These are phyloP conservation scores for Catharus fuscescens DNA, from an alignment of 2,113 vertebrate genomes.

Conservation along the genomic window DNA sequence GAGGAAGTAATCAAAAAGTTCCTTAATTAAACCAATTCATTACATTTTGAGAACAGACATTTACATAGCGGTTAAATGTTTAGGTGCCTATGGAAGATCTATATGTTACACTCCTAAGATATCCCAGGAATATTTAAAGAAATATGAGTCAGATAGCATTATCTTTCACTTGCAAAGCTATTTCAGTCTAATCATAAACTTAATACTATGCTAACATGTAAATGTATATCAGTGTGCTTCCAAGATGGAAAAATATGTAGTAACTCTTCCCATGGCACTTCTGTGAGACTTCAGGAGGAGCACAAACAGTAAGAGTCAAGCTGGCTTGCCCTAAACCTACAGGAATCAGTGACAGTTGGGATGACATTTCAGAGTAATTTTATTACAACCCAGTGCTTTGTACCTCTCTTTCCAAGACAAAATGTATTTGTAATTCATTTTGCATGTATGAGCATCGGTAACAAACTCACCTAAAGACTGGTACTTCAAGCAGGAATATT, in stretches of 20 bases:
- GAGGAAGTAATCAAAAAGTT: background rate
- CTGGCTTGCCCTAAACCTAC: background rate
- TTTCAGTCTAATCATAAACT: background rate
- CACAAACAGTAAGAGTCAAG: background rate
- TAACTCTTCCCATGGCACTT: background rate
- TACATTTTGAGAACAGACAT: background rate
- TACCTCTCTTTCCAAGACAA: background rate
- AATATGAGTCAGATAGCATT: background rate
- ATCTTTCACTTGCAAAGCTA: background rate
- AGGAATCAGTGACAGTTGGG: background rate
- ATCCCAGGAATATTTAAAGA: background rate
- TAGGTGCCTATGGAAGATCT: background rate
- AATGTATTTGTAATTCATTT: background rate
- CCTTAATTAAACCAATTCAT: background rate
- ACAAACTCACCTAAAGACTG: background rate
- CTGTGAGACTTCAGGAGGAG: background rate
- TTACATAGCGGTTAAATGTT: background rate
- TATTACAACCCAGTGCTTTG: background rate
- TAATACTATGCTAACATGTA: background rate
- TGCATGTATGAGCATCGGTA: background rate
- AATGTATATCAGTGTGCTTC: background rate
- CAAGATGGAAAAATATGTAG: background rate
- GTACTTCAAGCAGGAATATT: background rate
- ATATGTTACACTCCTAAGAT: background rate
- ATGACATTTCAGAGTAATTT: background rate